A percentile compares a stretch with the other conserved stretches of the same genome.
Conservation (phyloP, 2,797 vertebrate species). For the Triplophysa yarkandensis region DNA sequence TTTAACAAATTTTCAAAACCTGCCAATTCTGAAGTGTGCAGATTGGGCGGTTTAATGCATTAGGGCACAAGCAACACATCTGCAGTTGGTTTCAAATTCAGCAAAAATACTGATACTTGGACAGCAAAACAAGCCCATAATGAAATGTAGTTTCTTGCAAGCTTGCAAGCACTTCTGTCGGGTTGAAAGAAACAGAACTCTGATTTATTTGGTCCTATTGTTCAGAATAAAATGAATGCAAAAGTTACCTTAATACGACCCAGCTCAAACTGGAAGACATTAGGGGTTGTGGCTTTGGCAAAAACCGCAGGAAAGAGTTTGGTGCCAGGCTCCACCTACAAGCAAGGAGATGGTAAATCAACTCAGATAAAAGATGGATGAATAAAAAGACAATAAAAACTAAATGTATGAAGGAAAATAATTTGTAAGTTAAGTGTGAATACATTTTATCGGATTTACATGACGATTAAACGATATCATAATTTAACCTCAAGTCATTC, state of each 20-base stretch:
- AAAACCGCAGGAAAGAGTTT: constrained; percentile 95
- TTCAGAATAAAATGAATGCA: neutral
- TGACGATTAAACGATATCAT: too few species aligned
- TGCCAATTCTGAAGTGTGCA: too few species aligned
- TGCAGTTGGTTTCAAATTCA: neutral
- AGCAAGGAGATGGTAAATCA: constrained; percentile 2
- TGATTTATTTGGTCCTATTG: constrained; percentile 18
- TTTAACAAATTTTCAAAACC: too few species aligned
- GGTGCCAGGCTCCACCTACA: constrained; percentile 90
- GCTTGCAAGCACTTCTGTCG: neutral
- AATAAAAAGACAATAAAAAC: neutral
- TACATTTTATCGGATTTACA: neutral
- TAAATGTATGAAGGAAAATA: neutral
- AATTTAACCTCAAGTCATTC: too few species aligned
- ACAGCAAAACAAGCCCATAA: neutral
- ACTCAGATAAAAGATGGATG: neutral
- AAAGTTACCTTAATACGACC: constrained; percentile 86
- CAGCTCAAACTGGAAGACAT: constrained; percentile 93
- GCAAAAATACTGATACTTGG: neutral
- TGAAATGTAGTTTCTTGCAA: neutral
- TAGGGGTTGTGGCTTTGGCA: constrained; percentile 87
- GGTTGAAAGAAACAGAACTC: constrained; percentile 1
- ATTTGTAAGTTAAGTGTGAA: neutral
- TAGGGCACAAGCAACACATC: neutral
- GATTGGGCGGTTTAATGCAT: too few species aligned